Evolutionary conservation across 2,888 invertebrate genomes (phyloP).

Genomic region (Acanthosepion pharaonis): DNA sequence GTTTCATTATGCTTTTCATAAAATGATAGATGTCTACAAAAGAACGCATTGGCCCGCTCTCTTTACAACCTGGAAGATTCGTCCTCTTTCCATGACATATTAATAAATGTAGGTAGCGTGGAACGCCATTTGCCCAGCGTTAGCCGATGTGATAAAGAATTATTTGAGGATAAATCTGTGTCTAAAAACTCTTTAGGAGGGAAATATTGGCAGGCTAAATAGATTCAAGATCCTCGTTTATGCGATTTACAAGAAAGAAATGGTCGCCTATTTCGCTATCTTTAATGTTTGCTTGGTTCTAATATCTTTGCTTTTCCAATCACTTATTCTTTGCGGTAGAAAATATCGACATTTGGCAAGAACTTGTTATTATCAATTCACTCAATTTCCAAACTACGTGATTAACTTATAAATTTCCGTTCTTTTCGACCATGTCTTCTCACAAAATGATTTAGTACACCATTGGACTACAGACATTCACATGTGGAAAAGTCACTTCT

Average conservation of each 20-base stretch:
- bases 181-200: not conserved
- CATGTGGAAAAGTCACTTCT: not conserved
- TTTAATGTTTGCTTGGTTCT: not conserved
- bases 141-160: not conserved
- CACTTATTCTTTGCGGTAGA: not conserved
- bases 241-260: not conserved
- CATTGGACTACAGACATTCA: not conserved
- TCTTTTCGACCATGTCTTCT: not conserved
- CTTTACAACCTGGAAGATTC: constrained; percentile 18
- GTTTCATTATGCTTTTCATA: not conserved
- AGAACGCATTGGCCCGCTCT: not conserved
- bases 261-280: not conserved
- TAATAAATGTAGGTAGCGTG: not conserved
- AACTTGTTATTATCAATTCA: not conserved
- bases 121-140: not conserved
- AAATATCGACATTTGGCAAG: not conserved
- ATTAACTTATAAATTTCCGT: not conserved
- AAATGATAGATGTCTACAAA: constrained; percentile 33
- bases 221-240: not conserved
- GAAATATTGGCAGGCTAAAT: not conserved
- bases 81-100: not conserved
- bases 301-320: not conserved
- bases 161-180: not conserved
- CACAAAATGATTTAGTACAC: not conserved
- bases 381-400: not conserved